Evolutionary conservation across 2,888 invertebrate genomes (phyloP), one percentile per base, ranked within the genome.

Genomic region (Leptogaster cylindrica): DNA sequence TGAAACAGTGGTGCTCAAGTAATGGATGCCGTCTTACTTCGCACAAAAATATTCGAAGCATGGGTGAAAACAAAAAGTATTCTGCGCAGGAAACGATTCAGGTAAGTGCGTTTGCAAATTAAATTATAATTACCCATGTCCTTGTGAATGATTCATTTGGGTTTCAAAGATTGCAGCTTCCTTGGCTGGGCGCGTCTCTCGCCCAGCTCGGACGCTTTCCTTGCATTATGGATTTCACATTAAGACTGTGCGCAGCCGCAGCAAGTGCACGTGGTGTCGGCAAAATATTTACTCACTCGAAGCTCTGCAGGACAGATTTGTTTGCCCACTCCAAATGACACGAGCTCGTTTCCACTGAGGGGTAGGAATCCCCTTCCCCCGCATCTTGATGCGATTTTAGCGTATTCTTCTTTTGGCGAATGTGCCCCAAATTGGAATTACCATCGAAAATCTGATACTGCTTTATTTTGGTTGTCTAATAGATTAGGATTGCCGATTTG

Each of bases 21-120:
- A 66, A 70, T 70, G 66, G 41, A 55, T 52, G 6, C 20, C n/a
- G 12, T 1, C n/a, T 46, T 31, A 31, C 10, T 20, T 31, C 3
- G 16, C 14, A 8, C n/a, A 46, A 28, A 63, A 46, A 18, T 31
- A 63, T 63, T 20, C 63, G 31, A 20, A 63, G 31, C 46, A 70
- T 70, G 70, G 68, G 65, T 39, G 68, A 80, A 73, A 80, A 79
- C 75, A 79, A 79, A 73, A 81, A 81, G 74, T 81, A 81, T 74
- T 78, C 81, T 71, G 80, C 81, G 69, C 80, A 80, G 76, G 81
- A 81, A 79, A 81, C 81, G 72, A 81, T 81, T 74, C 79, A 80
- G 81, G 81, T 81, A 76, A 79, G 80, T 78, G 74, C 65, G 23
- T 23, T 46, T 20, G 18, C 10, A 64, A 52, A 27, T 27, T 58